A percentile compares a stretch with the other conserved stretches of the same genome.
phyloP scores from a whole-genome alignment of 2,113 vertebrate genomes.

The Bubo blakistoni region DNA sequence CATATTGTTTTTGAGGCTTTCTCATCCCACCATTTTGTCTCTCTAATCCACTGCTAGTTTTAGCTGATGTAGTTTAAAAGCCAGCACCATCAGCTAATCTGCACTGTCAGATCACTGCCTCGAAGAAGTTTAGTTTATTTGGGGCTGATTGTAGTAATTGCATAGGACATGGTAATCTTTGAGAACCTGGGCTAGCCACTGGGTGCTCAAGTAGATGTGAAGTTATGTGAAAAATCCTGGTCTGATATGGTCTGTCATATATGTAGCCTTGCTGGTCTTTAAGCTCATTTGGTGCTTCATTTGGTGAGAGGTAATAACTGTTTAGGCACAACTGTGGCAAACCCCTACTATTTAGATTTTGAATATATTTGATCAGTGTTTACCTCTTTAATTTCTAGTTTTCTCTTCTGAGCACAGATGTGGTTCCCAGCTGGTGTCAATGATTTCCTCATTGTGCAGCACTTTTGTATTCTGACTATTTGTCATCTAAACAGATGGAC shows the following conservation, averaged over 20 bases:
- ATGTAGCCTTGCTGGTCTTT: not conserved
- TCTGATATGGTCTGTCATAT: accelerated
- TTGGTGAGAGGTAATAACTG: not conserved
- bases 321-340: not conserved
- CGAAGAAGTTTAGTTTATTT: not conserved
- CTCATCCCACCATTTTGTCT: not conserved
- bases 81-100: not conserved
- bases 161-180: not conserved
- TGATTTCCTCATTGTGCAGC: not conserved
- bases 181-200: not conserved
- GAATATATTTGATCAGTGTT: not conserved
- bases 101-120: not conserved
- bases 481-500: not conserved
- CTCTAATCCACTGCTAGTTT: not conserved
- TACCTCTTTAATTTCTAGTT: not conserved
- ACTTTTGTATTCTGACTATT: not conserved
- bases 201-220: accelerated
- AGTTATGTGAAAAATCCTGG: not conserved
- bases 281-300: not conserved
- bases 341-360: not conserved
- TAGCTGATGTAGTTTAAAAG: not conserved
- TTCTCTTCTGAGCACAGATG: not conserved
- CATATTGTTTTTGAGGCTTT: not conserved
- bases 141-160: not conserved
- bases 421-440: not conserved